These are phyloP conservation scores for Chaetodon trifascialis DNA, from an alignment of 2,113 vertebrate species.

Conservation along the genomic window DNA sequence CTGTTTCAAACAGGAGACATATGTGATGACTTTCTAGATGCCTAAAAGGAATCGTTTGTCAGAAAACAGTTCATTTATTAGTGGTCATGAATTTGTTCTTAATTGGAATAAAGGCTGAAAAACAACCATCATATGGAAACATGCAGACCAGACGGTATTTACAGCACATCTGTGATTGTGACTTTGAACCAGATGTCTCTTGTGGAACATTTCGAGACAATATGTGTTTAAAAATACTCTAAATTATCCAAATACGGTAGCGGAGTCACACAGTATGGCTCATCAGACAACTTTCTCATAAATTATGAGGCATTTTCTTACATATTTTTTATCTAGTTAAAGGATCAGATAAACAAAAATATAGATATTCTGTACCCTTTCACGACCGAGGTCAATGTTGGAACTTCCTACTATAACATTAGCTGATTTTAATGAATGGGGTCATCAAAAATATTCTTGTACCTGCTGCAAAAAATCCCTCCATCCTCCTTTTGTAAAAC, in stretches of 20 bases:
- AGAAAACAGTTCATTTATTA: not conserved
- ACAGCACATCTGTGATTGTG: constrained; percentile 20
- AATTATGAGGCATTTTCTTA: no score
- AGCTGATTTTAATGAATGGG: not conserved
- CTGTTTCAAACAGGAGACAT: no score
- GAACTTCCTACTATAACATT: not conserved
- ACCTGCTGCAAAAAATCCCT: not conserved
- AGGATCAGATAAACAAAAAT: not conserved
- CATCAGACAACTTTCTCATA: not conserved
- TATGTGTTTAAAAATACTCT: no score
- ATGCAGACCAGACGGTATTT: not conserved
- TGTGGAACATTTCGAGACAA: not conserved
- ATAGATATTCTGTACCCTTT: not conserved
- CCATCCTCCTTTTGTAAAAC: not conserved
- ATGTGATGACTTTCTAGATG: not conserved
- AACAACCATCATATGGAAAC: not conserved
- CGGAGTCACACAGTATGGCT: not conserved
- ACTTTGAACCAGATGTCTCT: not conserved
- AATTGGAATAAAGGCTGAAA: not conserved
- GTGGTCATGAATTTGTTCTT: not conserved
- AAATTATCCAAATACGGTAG: not conserved
- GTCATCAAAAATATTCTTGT: not conserved
- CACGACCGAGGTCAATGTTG: not conserved
- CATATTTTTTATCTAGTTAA: no score
- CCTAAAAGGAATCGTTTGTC: not conserved